Evolutionary conservation across 2,797 vertebrate species (phyloP).

Genomic region (Sardinella longiceps): DNA sequence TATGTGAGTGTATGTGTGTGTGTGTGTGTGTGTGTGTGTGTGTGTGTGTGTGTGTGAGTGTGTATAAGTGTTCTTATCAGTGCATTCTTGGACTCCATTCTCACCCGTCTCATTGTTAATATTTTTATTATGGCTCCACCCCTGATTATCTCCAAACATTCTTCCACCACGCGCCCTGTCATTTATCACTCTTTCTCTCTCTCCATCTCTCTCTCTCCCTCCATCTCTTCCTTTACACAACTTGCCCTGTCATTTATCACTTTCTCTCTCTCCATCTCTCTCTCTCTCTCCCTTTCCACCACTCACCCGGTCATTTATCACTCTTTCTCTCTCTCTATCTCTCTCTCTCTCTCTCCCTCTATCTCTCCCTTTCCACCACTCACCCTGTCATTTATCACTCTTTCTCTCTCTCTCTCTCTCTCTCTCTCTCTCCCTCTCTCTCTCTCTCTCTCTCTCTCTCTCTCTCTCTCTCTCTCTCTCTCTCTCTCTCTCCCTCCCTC

Average conservation of each 20-base stretch:
- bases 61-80: conserved; percentile 22
- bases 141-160: conserved; percentile 42
- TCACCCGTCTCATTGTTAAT: conserved; percentile 42
- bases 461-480: not conserved
- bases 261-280: not conserved
- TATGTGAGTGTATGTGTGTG: not conserved
- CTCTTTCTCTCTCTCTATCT: conserved; percentile 37
- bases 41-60: not conserved
- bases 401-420: not conserved
- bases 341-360: too few relatives aligned
- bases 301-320: not conserved
- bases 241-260: not conserved
- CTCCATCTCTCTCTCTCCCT: not conserved
- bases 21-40: not conserved
- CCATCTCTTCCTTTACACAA: not conserved
- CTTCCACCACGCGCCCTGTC: not conserved
- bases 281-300: too few relatives aligned
- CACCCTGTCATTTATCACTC: not conserved
- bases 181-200: not conserved
- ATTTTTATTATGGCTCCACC: conserved; percentile 45
- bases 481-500: not conserved
- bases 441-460: too few relatives aligned
- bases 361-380: not conserved
- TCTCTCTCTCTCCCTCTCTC: not conserved
- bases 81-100: conserved; percentile 36